A percentile compares a stretch with the other conserved stretches of the same genome.
phyloP scores from a whole-genome alignment of 1,140 invertebrate species.

The Nephotettix cincticeps region DNA sequence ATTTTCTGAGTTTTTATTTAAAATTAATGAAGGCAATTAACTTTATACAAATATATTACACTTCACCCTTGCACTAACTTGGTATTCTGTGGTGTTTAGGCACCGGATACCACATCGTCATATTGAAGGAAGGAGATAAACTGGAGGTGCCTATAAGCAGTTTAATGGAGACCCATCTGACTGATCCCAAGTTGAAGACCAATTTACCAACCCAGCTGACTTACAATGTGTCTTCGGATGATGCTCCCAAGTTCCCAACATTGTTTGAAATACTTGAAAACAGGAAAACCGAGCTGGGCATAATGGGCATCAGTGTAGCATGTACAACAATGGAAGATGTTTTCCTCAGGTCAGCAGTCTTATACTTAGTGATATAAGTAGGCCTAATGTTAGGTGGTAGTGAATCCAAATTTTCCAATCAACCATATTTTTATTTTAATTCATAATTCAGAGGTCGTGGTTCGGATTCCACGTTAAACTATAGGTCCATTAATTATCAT shows the following conservation, averaged over 20 bases:
- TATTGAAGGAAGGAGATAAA: slow-evolving; percentile 42
- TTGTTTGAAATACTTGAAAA: slow-evolving; percentile 56
- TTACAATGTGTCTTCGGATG: slow-evolving; percentile 28
- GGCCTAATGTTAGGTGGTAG: too few relatives aligned
- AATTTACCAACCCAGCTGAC: not conserved
- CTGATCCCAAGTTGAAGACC: not conserved
- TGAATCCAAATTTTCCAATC: too few relatives aligned
- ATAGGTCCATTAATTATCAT: too few relatives aligned
- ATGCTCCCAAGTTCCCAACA: slow-evolving; percentile 44
- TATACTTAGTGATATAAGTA: not conserved
- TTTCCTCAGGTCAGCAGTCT: slow-evolving; percentile 56
- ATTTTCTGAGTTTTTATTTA: too few relatives aligned
- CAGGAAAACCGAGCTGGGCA: slow-evolving; percentile 49
- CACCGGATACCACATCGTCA: slow-evolving; percentile 55
- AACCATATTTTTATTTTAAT: too few relatives aligned
- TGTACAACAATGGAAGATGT: slow-evolving; percentile 69
- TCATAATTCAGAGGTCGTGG: too few relatives aligned
- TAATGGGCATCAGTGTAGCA: slow-evolving; percentile 58
- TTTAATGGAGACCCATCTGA: not conserved
- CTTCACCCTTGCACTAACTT: too few relatives aligned
- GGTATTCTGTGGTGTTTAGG: too few relatives aligned
- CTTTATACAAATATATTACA: too few relatives aligned
- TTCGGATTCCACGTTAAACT: too few relatives aligned
- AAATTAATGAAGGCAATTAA: too few relatives aligned
- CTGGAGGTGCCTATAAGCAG: not conserved